Evolutionary conservation across 2,113 vertebrate genomes (phyloP), one percentile per base, ranked within the genome.

Genomic region (Gobius niger): DNA sequence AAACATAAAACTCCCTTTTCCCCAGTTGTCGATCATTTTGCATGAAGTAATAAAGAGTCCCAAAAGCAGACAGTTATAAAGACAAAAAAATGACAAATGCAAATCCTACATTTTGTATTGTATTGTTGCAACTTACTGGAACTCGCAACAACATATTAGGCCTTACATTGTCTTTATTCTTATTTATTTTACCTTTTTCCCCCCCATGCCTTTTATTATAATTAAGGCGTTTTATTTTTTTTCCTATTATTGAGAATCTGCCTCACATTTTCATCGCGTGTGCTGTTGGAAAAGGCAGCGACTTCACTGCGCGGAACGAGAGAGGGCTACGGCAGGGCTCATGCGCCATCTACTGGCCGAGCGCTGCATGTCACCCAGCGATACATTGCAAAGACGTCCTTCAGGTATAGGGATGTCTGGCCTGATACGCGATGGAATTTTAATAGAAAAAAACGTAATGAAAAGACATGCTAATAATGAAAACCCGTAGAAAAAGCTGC

Each of bases 291-390:
- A 42, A 15, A 42, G 34, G 40, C 41, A 15, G 24, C 24, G 40
- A 16, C 40, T 44, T 9, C 11, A 8, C 9, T 1, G 9, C 24
- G 34, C 7, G 57, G 57, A 59, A 6, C 5, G 0, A 0, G 14
- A 6, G 7, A 9, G 14, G 14, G 74, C 71, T 87, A 85, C 61
- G 69, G 82, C 82, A 90, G 91, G 88, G 44, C 24, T 75, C 77
- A 91, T 76, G 84, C 75, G 91, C 90, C 92, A 91, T 88, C 92
- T 92, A 84, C 87, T 90, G 92, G 89, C 49, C 7, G 24, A 15
- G 63, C 6, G 0, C 16, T 63, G 7, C 19, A 44, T 47, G 67
- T 41, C 63, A 69, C 9, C 46, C 59, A 56, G 54, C 40, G 65
- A 41, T 68, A 52, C n/a, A 12, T 44, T 34, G 54, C 15, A 3